Percentiles rank a stretch among this genome's conserved stretches.
Conservation (phyloP, 2,888 invertebrate genomes). For the Dioctria linearis region DNA sequence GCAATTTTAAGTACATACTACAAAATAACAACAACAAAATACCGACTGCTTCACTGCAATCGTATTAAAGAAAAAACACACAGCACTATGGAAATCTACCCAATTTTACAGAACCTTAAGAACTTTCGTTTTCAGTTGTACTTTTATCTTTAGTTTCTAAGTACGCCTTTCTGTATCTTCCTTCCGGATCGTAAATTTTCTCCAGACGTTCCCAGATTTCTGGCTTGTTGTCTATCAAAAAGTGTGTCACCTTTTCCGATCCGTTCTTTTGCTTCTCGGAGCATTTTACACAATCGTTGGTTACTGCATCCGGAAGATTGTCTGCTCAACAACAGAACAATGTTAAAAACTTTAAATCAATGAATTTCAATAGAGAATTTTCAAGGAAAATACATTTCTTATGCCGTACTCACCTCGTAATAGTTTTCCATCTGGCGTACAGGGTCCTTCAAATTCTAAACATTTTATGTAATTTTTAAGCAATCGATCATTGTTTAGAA, state of each 20-base stretch:
- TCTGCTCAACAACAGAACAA: conserved; percentile 69
- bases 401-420: conserved; percentile 75
- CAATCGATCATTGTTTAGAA: conserved; percentile 77
- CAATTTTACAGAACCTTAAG: too few relatives aligned
- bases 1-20: not conserved
- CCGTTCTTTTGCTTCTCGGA: conserved; percentile 77
- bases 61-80: too few relatives aligned
- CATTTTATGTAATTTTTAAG: conserved; percentile 79
- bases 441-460: conserved; percentile 76
- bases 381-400: too few relatives aligned
- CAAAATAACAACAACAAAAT: too few relatives aligned
- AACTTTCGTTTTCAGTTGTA: conserved; percentile 35
- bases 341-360: conserved; percentile 53
- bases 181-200: conserved; percentile 76
- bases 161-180: conserved; percentile 76
- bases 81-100: too few relatives aligned
- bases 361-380: not conserved
- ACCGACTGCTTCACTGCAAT: too few relatives aligned
- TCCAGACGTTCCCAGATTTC: conserved; percentile 75
- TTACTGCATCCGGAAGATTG: conserved; percentile 80
- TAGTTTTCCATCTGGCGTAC: conserved; percentile 80
- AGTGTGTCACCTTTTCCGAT: conserved; percentile 77
- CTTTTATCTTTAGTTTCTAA: conserved; percentile 72
- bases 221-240: conserved; percentile 71
- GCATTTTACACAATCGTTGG: conserved; percentile 79